These are phyloP conservation scores for Hippoglossus hippoglossus DNA, from an alignment of 2,797 vertebrate species.

Conservation along the genomic window DNA sequence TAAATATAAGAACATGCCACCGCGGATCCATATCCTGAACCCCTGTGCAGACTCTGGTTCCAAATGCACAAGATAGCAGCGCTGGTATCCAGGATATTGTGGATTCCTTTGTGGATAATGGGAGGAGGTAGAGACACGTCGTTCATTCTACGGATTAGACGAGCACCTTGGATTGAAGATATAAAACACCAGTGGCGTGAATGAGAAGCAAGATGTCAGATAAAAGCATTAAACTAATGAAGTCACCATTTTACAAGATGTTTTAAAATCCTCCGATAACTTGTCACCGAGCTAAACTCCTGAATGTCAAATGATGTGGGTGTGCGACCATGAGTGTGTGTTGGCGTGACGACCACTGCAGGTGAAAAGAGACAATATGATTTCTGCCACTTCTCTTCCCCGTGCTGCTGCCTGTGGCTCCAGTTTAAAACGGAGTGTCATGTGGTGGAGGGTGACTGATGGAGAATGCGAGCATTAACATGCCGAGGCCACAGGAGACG, in stretches of 20 bases:
- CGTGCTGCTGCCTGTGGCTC: constrained; percentile 57
- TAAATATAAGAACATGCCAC: no score
- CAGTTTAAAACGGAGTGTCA: constrained; percentile 63
- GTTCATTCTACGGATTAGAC: no score
- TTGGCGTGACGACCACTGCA: constrained; percentile 7
- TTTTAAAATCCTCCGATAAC: constrained; percentile 20
- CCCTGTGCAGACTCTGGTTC: no score
- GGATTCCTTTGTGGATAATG: no score
- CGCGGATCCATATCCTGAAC: no score
- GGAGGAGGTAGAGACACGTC: no score
- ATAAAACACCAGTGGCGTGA: not conserved
- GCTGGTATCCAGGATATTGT: no score
- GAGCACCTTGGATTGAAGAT: not conserved
- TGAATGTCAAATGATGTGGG: not conserved
- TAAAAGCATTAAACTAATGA: constrained; percentile 1
- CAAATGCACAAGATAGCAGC: no score
- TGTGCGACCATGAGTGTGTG: constrained; percentile 1
- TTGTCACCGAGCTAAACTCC: not conserved
- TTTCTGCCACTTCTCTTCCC: constrained; percentile 45
- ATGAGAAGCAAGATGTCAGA: not conserved
- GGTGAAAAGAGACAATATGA: constrained; percentile 38
- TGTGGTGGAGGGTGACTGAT: constrained; percentile 71
- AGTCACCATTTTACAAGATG: not conserved
- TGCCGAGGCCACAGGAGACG: constrained; percentile 74
- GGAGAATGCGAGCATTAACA: constrained; percentile 75